These are phyloP conservation scores for Wiebesia pumilae DNA, from an alignment of 1,140 invertebrate species.

Conservation along the genomic window DNA sequence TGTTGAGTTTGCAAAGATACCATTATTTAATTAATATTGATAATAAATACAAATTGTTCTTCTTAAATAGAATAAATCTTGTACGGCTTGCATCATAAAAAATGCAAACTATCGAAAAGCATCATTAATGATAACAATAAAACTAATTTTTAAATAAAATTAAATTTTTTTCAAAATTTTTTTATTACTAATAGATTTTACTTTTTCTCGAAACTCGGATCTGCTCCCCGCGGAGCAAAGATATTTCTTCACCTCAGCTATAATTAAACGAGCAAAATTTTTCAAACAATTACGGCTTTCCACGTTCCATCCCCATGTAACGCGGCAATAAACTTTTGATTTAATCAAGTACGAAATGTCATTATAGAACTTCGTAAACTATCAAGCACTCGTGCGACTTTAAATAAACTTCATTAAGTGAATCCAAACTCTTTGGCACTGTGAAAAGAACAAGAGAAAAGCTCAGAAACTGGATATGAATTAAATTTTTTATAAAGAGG, in stretches of 20 bases:
- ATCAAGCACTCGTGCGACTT: conserved; percentile 49
- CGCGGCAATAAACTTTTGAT: conserved; percentile 49
- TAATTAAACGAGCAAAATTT: background rate
- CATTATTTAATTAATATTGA: no score
- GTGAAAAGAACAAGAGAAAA: background rate
- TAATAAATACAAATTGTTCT: no score
- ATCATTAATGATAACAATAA: background rate
- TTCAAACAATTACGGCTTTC: conserved; percentile 13
- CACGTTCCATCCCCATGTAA: background rate
- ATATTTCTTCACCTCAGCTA: conserved; percentile 1
- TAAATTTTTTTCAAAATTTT: background rate
- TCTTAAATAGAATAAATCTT: no score
- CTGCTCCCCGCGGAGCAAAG: background rate
- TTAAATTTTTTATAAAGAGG: conserved; percentile 50
- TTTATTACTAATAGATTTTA: background rate
- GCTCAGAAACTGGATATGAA: conserved; percentile 21
- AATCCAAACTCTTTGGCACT: conserved; percentile 43
- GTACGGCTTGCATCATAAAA: no score
- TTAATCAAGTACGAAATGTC: conserved; percentile 50
- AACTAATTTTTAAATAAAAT: background rate
- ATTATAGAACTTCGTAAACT: conserved; percentile 49
- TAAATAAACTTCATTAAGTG: conserved; percentile 54
- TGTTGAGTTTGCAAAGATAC: no score
- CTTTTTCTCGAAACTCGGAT: background rate
- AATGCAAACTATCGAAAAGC: no score